Evolutionary conservation across 2,888 invertebrate genomes (phyloP).

Genomic region (Drosophila siamana): DNA sequence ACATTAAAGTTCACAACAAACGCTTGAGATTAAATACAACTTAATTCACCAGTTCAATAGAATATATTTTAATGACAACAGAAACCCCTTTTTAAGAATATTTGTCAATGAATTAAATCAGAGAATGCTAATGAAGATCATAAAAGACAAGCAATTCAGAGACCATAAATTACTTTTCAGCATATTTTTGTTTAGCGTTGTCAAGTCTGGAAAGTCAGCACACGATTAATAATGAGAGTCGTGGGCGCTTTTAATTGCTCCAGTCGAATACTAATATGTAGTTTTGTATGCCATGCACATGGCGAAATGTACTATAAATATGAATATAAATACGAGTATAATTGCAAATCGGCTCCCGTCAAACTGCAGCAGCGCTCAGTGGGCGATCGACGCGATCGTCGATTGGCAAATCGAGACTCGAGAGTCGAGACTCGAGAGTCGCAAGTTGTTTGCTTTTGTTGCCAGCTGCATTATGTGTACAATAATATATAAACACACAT

Average conservation of each 20-base stretch:
- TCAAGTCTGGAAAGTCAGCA: slow-evolving; percentile 5
- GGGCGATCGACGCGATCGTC: slow-evolving; percentile 19
- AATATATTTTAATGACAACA: not conserved
- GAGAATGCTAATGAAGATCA: not conserved
- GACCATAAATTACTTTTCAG: slow-evolving; percentile 7
- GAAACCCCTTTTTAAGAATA: not conserved
- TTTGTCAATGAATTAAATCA: not conserved
- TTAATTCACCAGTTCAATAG: not conserved
- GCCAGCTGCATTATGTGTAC: slow-evolving; percentile 20
- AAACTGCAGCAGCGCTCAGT: slow-evolving; percentile 36
- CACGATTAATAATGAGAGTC: slow-evolving; percentile 22
- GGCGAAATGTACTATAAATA: slow-evolving; percentile 32
- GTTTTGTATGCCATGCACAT: slow-evolving; percentile 51
- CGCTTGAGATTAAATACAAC: too few relatives aligned
- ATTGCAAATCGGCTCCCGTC: slow-evolving; percentile 22
- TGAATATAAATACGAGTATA: slow-evolving; percentile 17
- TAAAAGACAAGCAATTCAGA: not conserved
- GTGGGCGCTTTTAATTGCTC: slow-evolving; percentile 49
- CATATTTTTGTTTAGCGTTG: slow-evolving; percentile 16
- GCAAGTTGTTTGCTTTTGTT: slow-evolving; percentile 46
- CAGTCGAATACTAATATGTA: slow-evolving; percentile 42
- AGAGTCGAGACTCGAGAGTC: slow-evolving; percentile 20
- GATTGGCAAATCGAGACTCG: slow-evolving; percentile 23
- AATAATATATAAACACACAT: slow-evolving; percentile 8
- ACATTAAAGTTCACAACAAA: too few relatives aligned